Base-by-base conservation (phyloP, 2,113 vertebrate genomes). In the Nyctereutes procyonoides region DNA sequence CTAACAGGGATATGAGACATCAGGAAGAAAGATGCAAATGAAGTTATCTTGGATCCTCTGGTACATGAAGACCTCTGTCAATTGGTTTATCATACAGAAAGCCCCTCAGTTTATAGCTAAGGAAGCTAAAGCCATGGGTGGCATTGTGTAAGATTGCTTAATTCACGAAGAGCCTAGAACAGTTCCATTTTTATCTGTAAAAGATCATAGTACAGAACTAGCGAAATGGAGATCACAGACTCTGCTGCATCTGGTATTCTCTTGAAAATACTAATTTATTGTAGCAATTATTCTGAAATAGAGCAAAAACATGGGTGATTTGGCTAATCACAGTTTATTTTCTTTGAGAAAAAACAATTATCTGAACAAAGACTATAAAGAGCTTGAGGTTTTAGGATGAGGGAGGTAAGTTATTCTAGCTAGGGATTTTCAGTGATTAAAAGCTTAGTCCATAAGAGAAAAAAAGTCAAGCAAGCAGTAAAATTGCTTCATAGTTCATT, bases 201-300 rank as follows among this genome's bases (percentile, higher is more conserved):
- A 96, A 96, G 80, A 90, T 48, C 26, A 22, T 85, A 85, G 0
- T 7, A 92, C 88, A 56, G 62, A 74, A 98, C 81, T 88, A 43
- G 93, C 63, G 81, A 97, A 88, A 55, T 95, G 69, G 84, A 96
- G 87, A 97, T 96, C 58, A 95, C 73, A 96, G 95, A 96, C 62
- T 97, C 58, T 74, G 28, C 80, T 98, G 53, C 71, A 93, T 85
- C 63, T 96, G 28, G 5, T 90, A 67, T 88, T 97, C 88, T 87
- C 96, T 95, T 97, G 83, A 95, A 98, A 93, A 69, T 97, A 69
- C 77, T 97, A 95, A 88, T 97, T 98, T 90, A 95, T 92, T 97
- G 84, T 88, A 81, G 62, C 63, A 96, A 77, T 96, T 77, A 24
- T 84, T 98, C 97, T 97, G 91, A 98, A 98, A 97, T 63, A n/a